Base-by-base conservation (phyloP, 2,113 vertebrate species). In the Lethenteron reissneri region DNA sequence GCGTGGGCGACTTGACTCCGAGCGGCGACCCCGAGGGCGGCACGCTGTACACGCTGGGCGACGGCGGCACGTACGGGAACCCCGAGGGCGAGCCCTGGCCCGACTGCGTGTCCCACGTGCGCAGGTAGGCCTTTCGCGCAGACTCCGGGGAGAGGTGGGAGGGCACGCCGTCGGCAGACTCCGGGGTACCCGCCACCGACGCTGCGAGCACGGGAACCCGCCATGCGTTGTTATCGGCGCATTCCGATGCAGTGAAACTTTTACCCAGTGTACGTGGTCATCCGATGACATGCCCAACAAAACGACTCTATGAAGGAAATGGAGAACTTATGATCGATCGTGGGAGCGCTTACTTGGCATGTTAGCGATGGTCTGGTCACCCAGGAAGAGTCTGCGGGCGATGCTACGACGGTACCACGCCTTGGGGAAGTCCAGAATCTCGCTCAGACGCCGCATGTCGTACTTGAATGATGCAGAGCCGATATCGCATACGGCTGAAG, bases 391-490 rank as follows among this genome's bases (percentile, higher is more conserved):
- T 62, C 94, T 84, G 10, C 94, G 82, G 75, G 94, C 94, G 69
- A 99, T 97, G 75, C 94, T 97, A 56, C 94, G 85, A 14, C 94
- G 85, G 75, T 99, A 99, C 94, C 94, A 99, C 70, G 94, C 94
- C 76, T 86, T 85, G 2, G 94, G 94, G 76, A 99, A 99, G 68
- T 92, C 94, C 74, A 99, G 80, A 78, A 99, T 99, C 81, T 99
- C 94, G 73, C 92, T 95, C 75, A 99, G 86, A 57, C 94, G 83
- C 15, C 94, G 84, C 94, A 99, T 99, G 77, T 99, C 94, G 0
- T 97, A 99, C 76, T 97, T 97, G 76, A 99, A 99, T 68, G 94
- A 99, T 68, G 94, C 94, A 2, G 94, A 99, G 58, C 94, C 94
- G 71, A 99, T 99, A 79, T 99, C 94, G 75, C 94, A 99, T 72